phyloP scores from a whole-genome alignment of 53 echinoderm and acorn worm genomes.

The Echinometra lucunter region DNA sequence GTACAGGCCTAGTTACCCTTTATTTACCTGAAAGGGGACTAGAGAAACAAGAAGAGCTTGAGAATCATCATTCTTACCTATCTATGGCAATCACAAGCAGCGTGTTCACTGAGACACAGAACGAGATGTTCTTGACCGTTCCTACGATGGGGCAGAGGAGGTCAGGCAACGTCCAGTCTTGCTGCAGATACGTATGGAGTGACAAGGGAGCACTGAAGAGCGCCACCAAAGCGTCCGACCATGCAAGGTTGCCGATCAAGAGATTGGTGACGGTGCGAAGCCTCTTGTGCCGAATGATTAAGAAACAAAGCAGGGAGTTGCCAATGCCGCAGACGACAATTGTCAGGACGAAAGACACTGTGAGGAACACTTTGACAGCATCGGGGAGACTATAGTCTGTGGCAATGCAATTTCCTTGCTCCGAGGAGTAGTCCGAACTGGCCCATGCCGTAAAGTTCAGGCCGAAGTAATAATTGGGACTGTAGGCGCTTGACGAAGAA shows the following conservation, averaged over 20 bases:
- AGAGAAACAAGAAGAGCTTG: not conserved
- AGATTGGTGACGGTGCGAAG: conserved; percentile 96
- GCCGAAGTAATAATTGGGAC: not conserved
- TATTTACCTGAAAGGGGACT: too few relatives aligned
- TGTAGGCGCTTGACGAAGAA: not conserved
- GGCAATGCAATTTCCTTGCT: not conserved
- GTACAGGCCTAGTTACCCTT: too few relatives aligned
- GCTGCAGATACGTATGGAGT: conserved; percentile 79
- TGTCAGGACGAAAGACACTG: conserved; percentile 79
- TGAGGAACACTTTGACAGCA: conserved; percentile 75
- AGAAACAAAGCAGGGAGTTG: conserved; percentile 85
- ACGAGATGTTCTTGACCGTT: conserved; percentile 85
- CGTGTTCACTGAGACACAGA: conserved; percentile 96
- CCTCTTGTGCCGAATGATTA: conserved; percentile 82
- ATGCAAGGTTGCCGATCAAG: conserved; percentile 91
- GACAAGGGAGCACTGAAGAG: conserved; percentile 87
- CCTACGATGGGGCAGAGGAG: conserved; percentile 83
- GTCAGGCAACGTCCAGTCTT: conserved; percentile 84
- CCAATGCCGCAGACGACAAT: conserved; percentile 91
- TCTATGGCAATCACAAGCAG: conserved; percentile 91
- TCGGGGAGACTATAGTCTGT: conserved; percentile 30
- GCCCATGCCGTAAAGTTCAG: conserved; percentile 19
- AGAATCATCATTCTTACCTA: conserved; percentile 76
- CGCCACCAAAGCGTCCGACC: conserved; percentile 91
- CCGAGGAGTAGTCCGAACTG: not conserved